phyloP scores from a whole-genome alignment of 2,888 invertebrate species.

The Dugesia japonica region DNA sequence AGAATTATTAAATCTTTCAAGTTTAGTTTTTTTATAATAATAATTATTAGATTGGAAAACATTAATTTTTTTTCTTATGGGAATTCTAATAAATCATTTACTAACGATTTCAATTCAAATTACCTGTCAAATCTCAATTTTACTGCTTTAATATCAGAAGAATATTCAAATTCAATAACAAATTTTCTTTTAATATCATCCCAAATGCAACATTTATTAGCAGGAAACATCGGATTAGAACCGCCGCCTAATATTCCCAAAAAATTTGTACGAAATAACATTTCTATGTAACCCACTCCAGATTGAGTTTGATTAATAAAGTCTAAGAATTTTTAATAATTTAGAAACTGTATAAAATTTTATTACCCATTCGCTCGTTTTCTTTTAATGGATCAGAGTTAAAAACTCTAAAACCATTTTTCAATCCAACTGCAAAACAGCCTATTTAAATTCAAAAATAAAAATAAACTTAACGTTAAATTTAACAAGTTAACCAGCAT shows the following conservation, averaged over 20 bases:
- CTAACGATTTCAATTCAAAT: no score
- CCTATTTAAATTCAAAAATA: conserved; percentile 53
- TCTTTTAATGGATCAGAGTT: conserved; percentile 91
- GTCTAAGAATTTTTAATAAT: conserved; percentile 39
- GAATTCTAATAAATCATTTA: no score
- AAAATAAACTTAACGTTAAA: neutral
- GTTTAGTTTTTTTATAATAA: no score
- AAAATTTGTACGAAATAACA: conserved; percentile 33
- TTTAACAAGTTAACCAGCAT: neutral
- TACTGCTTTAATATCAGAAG: conserved; percentile 75
- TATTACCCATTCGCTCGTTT: conserved; percentile 64
- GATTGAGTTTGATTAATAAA: neutral
- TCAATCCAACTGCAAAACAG: conserved; percentile 91
- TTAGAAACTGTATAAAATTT: conserved; percentile 55
- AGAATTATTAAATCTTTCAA: no score
- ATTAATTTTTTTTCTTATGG: no score
- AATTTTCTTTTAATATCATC: conserved; percentile 94
- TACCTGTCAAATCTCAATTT: conserved; percentile 68
- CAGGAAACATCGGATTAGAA: conserved; percentile 3
- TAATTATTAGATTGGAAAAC: no score
- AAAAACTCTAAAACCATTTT: conserved; percentile 83
- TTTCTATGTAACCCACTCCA: conserved; percentile 31
- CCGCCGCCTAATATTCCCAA: conserved; percentile 32
- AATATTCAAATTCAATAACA: conserved; percentile 60
- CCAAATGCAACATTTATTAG: conserved; percentile 60